Percentiles rank a stretch among this genome's conserved stretches.
These are phyloP conservation scores for Phaonia tiefii DNA, from an alignment of 2,888 invertebrate species.

Conservation along the genomic window DNA sequence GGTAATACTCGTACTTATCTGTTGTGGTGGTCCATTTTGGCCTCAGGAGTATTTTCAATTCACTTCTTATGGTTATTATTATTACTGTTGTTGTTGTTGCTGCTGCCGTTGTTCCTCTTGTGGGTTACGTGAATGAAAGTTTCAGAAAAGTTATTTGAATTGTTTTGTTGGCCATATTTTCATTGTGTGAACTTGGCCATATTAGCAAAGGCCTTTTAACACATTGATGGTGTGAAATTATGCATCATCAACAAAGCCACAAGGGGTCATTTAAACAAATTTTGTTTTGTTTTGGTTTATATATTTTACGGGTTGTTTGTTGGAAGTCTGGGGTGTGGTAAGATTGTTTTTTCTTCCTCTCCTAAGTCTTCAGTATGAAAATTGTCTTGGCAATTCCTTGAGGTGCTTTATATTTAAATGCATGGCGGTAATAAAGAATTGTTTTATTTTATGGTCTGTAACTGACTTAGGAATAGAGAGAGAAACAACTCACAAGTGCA, in stretches of 20 bases:
- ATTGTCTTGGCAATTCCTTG: constrained; percentile 62
- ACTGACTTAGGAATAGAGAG: too few relatives aligned
- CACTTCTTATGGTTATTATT: constrained; percentile 64
- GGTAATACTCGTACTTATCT: constrained; percentile 25
- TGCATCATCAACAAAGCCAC: constrained; percentile 67
- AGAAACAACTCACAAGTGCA: too few relatives aligned
- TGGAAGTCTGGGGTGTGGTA: background rate
- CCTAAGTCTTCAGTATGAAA: constrained; percentile 41
- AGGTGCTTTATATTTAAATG: constrained; percentile 51
- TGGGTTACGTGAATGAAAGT: constrained; percentile 61
- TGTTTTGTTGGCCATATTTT: constrained; percentile 8
- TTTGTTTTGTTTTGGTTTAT: constrained; percentile 62
- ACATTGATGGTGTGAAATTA: constrained; percentile 66
- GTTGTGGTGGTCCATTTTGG: constrained; percentile 52
- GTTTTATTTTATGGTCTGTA: constrained; percentile 19
- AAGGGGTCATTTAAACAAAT: constrained; percentile 75
- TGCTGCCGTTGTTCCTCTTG: constrained; percentile 27
- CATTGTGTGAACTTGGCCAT: constrained; percentile 35
- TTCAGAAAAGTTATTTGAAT: constrained; percentile 32
- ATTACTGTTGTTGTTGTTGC: constrained; percentile 40
- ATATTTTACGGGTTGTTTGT: background rate
- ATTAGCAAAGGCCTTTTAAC: constrained; percentile 63
- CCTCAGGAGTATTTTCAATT: constrained; percentile 63
- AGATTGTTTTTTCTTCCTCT: constrained; percentile 36
- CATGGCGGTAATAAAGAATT: constrained; percentile 6